Evolutionary conservation across 2,797 vertebrate species (phyloP), one percentile per base, ranked within the genome.

Genomic region (Kryptolebias ocellatus): DNA sequence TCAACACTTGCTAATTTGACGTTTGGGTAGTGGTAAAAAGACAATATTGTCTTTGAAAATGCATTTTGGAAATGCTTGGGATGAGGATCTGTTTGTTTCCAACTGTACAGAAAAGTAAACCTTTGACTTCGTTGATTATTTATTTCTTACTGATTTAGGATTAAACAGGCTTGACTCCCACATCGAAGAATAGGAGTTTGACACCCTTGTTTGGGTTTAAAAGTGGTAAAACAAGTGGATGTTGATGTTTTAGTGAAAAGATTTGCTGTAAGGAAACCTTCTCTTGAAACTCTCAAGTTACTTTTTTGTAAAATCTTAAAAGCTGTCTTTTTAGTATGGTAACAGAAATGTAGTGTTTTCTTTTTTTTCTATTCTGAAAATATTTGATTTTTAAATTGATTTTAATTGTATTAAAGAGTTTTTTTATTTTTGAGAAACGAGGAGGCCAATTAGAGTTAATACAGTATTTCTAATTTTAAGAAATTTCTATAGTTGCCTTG

Each of bases 401-500:
- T n/a, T 18, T n/a, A 6, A 47, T 17, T 46, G n/a, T 56, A 27
- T 24, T 42, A n/a, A 42, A 60, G 42, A 60, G 24, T 55, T 34
- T 34, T 34, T 34, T 34, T 24, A 2, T 39, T 67, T 62, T 58
- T 60, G 16, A 49, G 37, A 52, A 52, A 68, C 64, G 31, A 8
- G 9, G 20, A 49, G 65, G 52, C 20, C 47, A 8, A 24, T 67
- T 60, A 12, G 20, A 29, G 15, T 81, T 58, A 42, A 73, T 54
- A n/a, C 49, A 18, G 46, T 17, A 59, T 60, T 57, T 3, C 56
- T 27, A 76, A 59, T 78, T 46, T 80, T 75, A 12, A 37, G 64
- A 59, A 74, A 10, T 57, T 42, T 28, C 39, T 27, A 52, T 79
- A 5, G 72, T 39, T 69, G 24, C 46, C 76, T 69, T 80, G 9